phyloP scores from a whole-genome alignment of 2,888 invertebrate genomes.

The Ophonus ardosiacus region DNA sequence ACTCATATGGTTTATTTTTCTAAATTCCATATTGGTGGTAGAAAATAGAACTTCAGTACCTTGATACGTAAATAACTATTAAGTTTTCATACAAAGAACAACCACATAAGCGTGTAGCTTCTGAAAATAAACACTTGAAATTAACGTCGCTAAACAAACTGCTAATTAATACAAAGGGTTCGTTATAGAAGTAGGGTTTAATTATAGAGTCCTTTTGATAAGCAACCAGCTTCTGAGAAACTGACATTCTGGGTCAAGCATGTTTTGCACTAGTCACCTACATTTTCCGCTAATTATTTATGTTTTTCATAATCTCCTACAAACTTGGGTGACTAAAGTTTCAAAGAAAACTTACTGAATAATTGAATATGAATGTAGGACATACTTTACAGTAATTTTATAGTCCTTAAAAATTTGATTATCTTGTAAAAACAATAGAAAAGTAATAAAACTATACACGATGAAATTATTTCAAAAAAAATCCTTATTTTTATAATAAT shows the following conservation, averaged over 20 bases:
- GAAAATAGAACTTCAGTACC: too few relatives aligned
- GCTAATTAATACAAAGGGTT: slow-evolving; percentile 17
- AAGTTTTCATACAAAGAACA: not conserved
- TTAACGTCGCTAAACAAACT: not conserved
- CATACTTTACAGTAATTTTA: not conserved
- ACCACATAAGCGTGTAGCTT: not conserved
- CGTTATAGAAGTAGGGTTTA: not conserved
- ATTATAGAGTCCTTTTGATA: slow-evolving; percentile 1
- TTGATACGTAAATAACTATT: too few relatives aligned
- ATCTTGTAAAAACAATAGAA: not conserved
- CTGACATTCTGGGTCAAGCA: not conserved
- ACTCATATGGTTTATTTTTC: too few relatives aligned
- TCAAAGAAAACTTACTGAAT: not conserved
- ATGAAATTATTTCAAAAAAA: not conserved
- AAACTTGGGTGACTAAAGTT: not conserved
- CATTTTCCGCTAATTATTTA: slow-evolving; percentile 17
- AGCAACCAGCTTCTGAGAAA: slow-evolving; percentile 6
- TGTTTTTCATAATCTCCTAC: slow-evolving; percentile 21
- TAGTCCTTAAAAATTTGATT: not conserved
- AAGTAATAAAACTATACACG: too few relatives aligned
- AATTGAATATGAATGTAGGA: not conserved
- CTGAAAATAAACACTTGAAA: not conserved
- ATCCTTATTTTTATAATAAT: not conserved
- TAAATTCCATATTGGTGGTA: too few relatives aligned
- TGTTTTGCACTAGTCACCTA: slow-evolving; percentile 5